Percentiles rank a stretch among this genome's conserved stretches.
Conservation (phyloP, 1,140 invertebrate species). For the Zaprionus kolodkinae region DNA sequence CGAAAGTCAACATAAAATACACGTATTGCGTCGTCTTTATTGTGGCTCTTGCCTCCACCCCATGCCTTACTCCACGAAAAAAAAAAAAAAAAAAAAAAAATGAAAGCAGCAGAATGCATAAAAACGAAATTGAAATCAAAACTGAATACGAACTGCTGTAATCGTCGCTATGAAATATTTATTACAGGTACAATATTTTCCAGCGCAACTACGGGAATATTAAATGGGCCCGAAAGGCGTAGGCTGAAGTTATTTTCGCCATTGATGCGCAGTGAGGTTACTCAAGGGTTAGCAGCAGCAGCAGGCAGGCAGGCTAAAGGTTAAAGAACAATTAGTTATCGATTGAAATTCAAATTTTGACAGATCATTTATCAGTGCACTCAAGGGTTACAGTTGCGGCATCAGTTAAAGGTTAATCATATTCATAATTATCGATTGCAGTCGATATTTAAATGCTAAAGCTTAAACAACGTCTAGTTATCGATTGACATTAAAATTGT, state of each 20-base stretch:
- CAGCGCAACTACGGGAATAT: neutral
- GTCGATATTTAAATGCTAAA: no score
- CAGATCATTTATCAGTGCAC: no score
- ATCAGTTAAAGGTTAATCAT: no score
- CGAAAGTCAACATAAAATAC: slow-evolving; percentile 53
- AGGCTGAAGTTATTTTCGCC: neutral
- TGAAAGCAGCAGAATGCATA: neutral
- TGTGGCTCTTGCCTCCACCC: neutral
- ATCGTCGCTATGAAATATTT: slow-evolving; percentile 48
- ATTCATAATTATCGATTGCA: no score
- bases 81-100: neutral
- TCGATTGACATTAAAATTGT: no score
- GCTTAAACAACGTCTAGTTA: no score
- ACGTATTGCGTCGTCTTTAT: slow-evolving; percentile 23
- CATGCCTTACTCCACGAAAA: neutral
- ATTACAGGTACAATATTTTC: slow-evolving; percentile 27
- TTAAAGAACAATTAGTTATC: no score
- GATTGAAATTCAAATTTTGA: no score
- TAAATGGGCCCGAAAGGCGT: neutral
- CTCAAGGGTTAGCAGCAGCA: no score
- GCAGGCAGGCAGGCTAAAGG: no score
- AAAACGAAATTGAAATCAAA: slow-evolving; percentile 47
- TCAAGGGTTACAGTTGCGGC: no score
- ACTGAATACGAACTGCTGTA: slow-evolving; percentile 45
- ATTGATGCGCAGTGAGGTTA: no score